These are phyloP conservation scores for Prionace glauca DNA, from an alignment of 2,797 vertebrate species.

Conservation along the genomic window DNA sequence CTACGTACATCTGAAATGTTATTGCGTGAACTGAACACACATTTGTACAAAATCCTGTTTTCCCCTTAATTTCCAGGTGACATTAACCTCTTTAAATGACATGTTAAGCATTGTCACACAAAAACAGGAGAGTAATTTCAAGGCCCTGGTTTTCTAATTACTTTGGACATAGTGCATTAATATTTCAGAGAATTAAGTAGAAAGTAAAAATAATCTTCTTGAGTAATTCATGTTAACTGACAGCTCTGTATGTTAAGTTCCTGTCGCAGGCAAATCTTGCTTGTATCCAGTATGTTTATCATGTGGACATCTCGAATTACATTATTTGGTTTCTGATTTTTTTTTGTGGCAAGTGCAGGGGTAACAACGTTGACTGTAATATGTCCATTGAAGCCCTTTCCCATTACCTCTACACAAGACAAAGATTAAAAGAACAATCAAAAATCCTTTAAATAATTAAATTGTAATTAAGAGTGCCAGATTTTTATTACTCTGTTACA, in stretches of 20 bases:
- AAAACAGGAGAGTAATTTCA: not conserved
- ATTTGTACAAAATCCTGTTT: not conserved
- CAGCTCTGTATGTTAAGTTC: not conserved
- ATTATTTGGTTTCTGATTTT: not conserved
- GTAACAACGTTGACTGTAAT: not conserved
- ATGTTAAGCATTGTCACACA: not conserved
- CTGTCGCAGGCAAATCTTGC: not conserved
- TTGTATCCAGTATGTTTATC: not conserved
- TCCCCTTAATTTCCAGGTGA: not conserved
- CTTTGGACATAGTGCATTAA: not conserved
- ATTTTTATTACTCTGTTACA: not conserved
- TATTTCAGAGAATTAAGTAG: not conserved
- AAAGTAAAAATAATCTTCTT: not conserved
- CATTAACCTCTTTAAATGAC: not conserved
- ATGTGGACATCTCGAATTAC: not conserved
- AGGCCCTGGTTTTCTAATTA: not conserved
- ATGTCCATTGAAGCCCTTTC: not conserved
- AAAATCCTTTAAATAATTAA: not conserved
- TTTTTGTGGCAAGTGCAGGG: not conserved
- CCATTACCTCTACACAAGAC: not conserved
- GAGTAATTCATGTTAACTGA: not conserved
- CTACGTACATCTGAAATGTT: not conserved
- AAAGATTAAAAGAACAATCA: slow-evolving; percentile 12
- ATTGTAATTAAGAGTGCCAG: not conserved
- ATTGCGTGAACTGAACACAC: not conserved